A percentile compares a stretch with the other conserved stretches of the same genome.
phyloP scores from a whole-genome alignment of 30 jellyfish, hydroid and myxozoan genomes.

The Cassiopea xamachana region DNA sequence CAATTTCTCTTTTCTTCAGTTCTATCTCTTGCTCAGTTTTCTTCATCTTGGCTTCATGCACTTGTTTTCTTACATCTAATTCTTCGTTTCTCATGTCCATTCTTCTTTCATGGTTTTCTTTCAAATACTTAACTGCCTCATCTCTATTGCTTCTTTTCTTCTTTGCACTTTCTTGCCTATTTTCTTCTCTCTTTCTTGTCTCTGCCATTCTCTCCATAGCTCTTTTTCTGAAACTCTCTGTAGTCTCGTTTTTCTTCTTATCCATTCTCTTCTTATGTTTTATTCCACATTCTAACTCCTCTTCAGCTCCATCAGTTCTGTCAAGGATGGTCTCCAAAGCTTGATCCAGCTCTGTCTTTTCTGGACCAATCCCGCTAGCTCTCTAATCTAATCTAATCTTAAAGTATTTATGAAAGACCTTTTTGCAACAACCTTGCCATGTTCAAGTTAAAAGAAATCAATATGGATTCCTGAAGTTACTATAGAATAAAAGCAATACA shows the following conservation, averaged over 20 bases:
- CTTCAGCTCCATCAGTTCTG: background rate
- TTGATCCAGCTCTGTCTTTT: background rate
- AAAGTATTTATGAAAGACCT: too few relatives aligned
- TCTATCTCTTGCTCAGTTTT: conserved; percentile 9
- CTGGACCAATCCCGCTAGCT: background rate
- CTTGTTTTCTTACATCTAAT: background rate
- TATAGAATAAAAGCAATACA: too few relatives aligned
- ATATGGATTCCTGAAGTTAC: too few relatives aligned
- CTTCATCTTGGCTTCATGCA: background rate
- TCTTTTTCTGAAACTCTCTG: background rate
- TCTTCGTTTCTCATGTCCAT: conserved; percentile 21
- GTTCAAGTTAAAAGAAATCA: too few relatives aligned
- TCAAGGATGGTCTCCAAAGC: background rate
- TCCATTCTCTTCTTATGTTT: too few relatives aligned
- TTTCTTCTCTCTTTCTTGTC: background rate
- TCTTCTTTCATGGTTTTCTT: conserved; percentile 4
- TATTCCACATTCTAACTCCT: background rate
- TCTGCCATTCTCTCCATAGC: conserved; percentile 1
- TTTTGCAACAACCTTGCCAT: too few relatives aligned
- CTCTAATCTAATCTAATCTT: background rate
- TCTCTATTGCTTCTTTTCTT: background rate
- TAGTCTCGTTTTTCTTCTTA: background rate
- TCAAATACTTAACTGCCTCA: conserved; percentile 1
- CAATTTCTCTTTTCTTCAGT: conserved; percentile 17
- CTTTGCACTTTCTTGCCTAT: background rate